These are phyloP conservation scores for Orchesella flavescens DNA, from an alignment of 2,888 invertebrate genomes.

Conservation along the genomic window DNA sequence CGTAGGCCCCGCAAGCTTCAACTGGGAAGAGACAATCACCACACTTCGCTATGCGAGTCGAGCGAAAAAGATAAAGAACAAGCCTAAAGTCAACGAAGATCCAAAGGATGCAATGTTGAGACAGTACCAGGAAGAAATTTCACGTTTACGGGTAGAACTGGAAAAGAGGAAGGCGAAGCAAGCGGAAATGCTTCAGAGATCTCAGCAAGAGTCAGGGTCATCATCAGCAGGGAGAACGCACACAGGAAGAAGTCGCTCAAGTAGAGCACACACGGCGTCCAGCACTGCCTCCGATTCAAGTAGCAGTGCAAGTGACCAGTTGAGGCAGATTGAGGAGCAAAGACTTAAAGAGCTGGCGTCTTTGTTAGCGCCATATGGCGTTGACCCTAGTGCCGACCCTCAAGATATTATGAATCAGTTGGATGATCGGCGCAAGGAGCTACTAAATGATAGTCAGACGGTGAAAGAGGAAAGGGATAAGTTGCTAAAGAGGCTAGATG, in stretches of 20 bases:
- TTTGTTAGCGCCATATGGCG: constrained; percentile 69
- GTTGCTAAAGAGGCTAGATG: constrained; percentile 78
- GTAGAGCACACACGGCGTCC: constrained; percentile 54
- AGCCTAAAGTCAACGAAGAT: constrained; percentile 98
- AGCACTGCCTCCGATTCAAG: constrained; percentile 58
- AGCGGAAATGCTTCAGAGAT: constrained; percentile 55
- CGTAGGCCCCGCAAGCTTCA: constrained; percentile 97
- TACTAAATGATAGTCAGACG: constrained; percentile 75
- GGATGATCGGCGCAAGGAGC: constrained; percentile 68
- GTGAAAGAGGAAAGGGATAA: constrained; percentile 77
- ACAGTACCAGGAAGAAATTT: constrained; percentile 96
- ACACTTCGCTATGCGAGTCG: constrained; percentile 97
- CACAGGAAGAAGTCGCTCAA: constrained; percentile 42
- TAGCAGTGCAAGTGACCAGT: constrained; percentile 59
- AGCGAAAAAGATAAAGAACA: constrained; percentile 99
- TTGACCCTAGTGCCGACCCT: constrained; percentile 69
- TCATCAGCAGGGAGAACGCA: constrained; percentile 32
- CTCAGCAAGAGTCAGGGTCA: constrained; percentile 59
- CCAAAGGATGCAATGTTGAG: constrained; percentile 97
- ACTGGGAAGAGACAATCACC: constrained; percentile 97
- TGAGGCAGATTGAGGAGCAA: constrained; percentile 66
- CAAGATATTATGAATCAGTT: constrained; percentile 70
- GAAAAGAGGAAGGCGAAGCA: constrained; percentile 54
- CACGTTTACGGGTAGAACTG: constrained; percentile 77
- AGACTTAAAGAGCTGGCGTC: constrained; percentile 68